Base-by-base conservation (phyloP, 2,113 vertebrate genomes). In the Ovibos moschatus region DNA sequence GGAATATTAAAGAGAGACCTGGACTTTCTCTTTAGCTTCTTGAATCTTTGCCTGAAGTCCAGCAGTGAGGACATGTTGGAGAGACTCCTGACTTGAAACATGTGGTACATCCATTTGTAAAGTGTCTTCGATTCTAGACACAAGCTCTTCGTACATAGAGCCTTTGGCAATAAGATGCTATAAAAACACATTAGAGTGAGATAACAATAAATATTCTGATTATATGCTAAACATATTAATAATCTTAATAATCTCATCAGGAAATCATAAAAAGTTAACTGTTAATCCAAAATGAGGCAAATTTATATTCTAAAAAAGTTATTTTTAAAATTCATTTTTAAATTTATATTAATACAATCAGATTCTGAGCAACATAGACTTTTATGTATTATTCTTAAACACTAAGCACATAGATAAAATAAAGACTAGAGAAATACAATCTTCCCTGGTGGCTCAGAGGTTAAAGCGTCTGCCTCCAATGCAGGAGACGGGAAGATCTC, bases 121-220 rank as follows among this genome's bases (percentile, higher is more conserved):
- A 36, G 98, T 98, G 96, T 99, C 99, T 96, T 99, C 99, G 62
- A 99, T 99, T 97, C 99, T 99, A 91, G 99, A 99, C 87, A 99
- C 97, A 96, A 99, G 99, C 2, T 99, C 99, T 97, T 99, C 99
- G 43, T 99, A 99, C 50, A 99, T 99, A 25, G 99, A 96, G 64
- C 99, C 99, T 74, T 99, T 99, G 67, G 99, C 99, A 98, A 99
- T 99, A 92, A 99, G 98, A 40, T 94, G 97, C 99, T 99, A 96
- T 2, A 60, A 95, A 96, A 98, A 91, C 19, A 96, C 98, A 94
- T 93, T 28, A 64, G 62, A 87, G 53, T 3, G 6, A 83, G 33
- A 83, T 57, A 40, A 91, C 7, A 45, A 87, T 62, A 85, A 94
- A 96, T 55, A 94, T 74, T 95, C 23, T 13, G 53, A 82, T 79